Evolutionary conservation across 1,140 invertebrate genomes (phyloP).

Genomic region (Ceratitis capitata): DNA sequence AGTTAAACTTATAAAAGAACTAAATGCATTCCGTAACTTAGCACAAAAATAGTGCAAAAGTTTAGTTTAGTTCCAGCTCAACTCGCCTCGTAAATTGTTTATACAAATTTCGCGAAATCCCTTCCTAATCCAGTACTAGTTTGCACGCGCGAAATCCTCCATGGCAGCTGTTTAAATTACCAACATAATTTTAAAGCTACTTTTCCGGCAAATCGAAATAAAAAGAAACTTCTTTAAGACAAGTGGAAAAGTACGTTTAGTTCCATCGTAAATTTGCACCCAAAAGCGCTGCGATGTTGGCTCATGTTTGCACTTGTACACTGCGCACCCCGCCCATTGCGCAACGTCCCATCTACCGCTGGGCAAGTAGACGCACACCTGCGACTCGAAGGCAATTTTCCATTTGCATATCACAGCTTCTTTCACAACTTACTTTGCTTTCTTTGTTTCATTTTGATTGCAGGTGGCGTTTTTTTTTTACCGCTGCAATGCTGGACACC

Average conservation of each 20-base stretch:
- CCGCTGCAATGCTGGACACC: neutral
- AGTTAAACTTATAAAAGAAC: no score
- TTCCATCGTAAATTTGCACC: neutral
- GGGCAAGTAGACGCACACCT: neutral
- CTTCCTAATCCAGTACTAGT: no score
- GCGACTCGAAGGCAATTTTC: neutral
- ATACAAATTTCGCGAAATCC: neutral
- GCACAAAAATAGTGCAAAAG: no score
- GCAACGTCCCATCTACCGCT: neutral
- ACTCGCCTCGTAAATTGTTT: neutral
- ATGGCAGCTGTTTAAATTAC: neutral
- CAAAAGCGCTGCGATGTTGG: neutral
- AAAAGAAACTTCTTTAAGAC: no score
- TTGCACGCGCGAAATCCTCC: neutral
- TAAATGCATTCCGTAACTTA: no score
- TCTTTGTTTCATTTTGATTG: constrained; percentile 18
- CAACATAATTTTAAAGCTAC: neutral
- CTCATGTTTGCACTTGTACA: neutral
- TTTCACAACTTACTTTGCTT: neutral
- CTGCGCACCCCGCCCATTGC: neutral
- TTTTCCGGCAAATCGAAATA: neutral
- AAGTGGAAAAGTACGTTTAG: neutral
- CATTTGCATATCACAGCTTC: constrained; percentile 16
- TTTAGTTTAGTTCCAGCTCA: no score
- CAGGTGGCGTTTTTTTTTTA: neutral